These are phyloP conservation scores for Tetraneura akinire DNA, from an alignment of 1,140 invertebrate genomes.

Conservation along the genomic window DNA sequence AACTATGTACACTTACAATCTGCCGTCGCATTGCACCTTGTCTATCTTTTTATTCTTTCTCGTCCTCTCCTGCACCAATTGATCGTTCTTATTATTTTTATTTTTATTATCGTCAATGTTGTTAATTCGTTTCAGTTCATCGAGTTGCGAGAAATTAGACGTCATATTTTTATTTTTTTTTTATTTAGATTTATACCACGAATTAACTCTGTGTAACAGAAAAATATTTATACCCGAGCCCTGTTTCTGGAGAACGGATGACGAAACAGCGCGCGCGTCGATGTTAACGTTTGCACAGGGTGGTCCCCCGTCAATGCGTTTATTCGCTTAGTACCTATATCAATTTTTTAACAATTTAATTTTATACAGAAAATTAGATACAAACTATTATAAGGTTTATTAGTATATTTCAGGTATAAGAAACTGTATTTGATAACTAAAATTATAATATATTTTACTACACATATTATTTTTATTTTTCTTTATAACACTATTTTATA, in stretches of 20 bases:
- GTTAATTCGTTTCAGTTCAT: not conserved
- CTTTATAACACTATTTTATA: too few species aligned
- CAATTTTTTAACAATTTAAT: too few species aligned
- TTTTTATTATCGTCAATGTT: not conserved
- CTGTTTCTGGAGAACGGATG: not conserved
- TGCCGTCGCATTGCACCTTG: conserved; percentile 51
- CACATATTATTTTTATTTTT: too few species aligned
- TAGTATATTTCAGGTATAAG: too few species aligned
- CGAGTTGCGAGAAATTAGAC: not conserved
- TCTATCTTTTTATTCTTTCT: conserved; percentile 37
- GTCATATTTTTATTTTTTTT: not conserved
- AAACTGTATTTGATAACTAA: too few species aligned
- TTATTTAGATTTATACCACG: not conserved
- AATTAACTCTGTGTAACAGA: too few species aligned
- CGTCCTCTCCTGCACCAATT: conserved; percentile 20
- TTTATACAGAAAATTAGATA: too few species aligned
- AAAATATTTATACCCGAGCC: not conserved
- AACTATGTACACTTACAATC: conserved; percentile 36
- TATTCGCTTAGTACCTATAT: too few species aligned
- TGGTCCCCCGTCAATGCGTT: too few species aligned
- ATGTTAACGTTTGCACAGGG: not conserved
- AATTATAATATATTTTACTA: too few species aligned
- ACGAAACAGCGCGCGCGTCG: not conserved
- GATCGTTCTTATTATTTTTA: conserved; percentile 10
- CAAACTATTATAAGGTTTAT: too few species aligned